Evolutionary conservation across 2,888 invertebrate genomes (phyloP).

Genomic region (Chirona hameri): DNA sequence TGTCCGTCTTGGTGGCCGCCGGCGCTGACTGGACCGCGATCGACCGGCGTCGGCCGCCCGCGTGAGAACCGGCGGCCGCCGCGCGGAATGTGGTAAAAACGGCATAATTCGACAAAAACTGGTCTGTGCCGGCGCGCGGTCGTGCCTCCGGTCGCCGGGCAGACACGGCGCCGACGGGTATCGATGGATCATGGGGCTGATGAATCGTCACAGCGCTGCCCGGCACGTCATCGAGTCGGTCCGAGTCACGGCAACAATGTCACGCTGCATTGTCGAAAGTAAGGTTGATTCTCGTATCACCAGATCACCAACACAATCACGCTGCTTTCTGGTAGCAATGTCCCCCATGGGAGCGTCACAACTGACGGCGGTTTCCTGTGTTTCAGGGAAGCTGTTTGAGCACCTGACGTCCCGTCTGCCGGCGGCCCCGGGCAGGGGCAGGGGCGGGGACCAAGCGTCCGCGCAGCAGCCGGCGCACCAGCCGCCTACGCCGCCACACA

Average conservation of each 20-base stretch:
- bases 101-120: not conserved
- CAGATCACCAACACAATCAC: too few species aligned
- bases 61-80: not conserved
- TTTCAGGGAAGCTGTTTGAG: slow-evolving; percentile 1
- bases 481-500: slow-evolving; percentile 39
- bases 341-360: too few species aligned
- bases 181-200: too few species aligned
- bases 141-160: not conserved
- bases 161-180: not conserved
- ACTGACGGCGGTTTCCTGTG: not conserved
- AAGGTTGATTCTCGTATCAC: too few species aligned
- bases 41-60: not conserved
- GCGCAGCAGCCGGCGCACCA: not conserved
- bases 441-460: not conserved
- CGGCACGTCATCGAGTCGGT: too few species aligned
- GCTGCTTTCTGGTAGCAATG: too few species aligned
- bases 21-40: too few species aligned
- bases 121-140: not conserved
- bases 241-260: too few species aligned
- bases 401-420: not conserved
- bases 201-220: too few species aligned
- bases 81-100: not conserved
- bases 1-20: too few species aligned
- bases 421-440: not conserved
- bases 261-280: too few species aligned